Conservation (phyloP, 2,888 invertebrate species). For the Nudaria mundana region DNA sequence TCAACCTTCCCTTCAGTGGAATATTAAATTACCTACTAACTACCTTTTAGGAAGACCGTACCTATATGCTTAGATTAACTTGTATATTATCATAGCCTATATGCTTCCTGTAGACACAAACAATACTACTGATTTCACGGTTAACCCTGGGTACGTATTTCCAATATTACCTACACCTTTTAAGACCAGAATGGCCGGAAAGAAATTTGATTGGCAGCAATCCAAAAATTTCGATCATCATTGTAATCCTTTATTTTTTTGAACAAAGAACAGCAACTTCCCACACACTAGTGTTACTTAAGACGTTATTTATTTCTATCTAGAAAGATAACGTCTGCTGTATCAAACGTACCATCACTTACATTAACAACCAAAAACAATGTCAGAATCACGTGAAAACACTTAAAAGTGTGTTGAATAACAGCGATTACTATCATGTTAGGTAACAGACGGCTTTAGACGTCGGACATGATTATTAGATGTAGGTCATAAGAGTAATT, state of each 20-base stretch:
- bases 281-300: constrained; percentile 19
- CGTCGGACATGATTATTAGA: constrained; percentile 25
- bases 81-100: too few species aligned
- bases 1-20: too few species aligned
- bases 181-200: too few species aligned
- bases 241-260: constrained; percentile 6
- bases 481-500: constrained; percentile 39
- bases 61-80: too few species aligned
- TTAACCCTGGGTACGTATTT: too few species aligned
- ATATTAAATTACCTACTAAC: too few species aligned
- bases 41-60: too few species aligned
- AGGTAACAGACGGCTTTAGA: constrained; percentile 37
- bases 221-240: too few species aligned
- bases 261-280: constrained; percentile 10
- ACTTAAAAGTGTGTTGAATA: constrained; percentile 29
- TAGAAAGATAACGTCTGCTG: constrained; percentile 21
- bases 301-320: constrained; percentile 18
- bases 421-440: constrained; percentile 28
- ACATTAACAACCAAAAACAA: constrained; percentile 24
- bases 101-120: too few species aligned
- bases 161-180: too few species aligned
- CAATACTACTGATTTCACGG: too few species aligned
- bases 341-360: constrained; percentile 25
- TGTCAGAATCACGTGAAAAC: constrained; percentile 31
- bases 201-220: too few species aligned